phyloP scores from a whole-genome alignment of 2,888 invertebrate genomes.

The Odontocolon sp. region DNA sequence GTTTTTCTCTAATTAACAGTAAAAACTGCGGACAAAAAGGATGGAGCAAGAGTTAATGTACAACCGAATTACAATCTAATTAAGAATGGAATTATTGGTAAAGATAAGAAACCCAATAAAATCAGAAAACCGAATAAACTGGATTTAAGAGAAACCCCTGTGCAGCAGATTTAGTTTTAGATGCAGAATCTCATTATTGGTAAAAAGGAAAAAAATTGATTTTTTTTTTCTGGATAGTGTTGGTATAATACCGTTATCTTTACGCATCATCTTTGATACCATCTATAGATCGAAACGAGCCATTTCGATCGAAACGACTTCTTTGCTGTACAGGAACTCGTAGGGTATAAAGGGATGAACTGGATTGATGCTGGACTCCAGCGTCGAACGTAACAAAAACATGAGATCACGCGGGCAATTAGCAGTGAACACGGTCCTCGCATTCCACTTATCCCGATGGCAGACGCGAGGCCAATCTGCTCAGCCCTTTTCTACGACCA shows the following conservation, averaged over 20 bases:
- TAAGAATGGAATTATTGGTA: no score
- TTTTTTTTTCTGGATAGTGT: conserved; percentile 30
- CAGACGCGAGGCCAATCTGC: conserved; percentile 3
- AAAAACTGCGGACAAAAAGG: no score
- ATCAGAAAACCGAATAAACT: no score
- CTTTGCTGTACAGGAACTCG: conserved; percentile 11
- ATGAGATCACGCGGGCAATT: conserved; percentile 65
- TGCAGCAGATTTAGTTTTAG: no score
- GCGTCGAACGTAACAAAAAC: conserved; percentile 63
- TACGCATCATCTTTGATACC: conserved; percentile 7
- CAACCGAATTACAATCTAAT: no score
- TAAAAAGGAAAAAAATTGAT: conserved; percentile 42
- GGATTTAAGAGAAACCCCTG: no score
- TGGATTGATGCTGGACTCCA: conserved; percentile 48
- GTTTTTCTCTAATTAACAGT: no score
- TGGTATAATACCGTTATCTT: conserved; percentile 14
- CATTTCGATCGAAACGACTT: conserved; percentile 48
- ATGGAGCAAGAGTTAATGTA: no score
- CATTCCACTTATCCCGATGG: conserved; percentile 60
- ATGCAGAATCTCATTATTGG: no score
- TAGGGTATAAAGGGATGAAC: conserved; percentile 32
- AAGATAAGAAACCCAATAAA: no score
- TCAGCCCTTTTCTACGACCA: conserved; percentile 42
- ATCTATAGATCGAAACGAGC: conserved; percentile 32
- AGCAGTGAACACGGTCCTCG: conserved; percentile 66